phyloP scores from a whole-genome alignment of 1,140 invertebrate species.

The Drosophila littoralis region DNA sequence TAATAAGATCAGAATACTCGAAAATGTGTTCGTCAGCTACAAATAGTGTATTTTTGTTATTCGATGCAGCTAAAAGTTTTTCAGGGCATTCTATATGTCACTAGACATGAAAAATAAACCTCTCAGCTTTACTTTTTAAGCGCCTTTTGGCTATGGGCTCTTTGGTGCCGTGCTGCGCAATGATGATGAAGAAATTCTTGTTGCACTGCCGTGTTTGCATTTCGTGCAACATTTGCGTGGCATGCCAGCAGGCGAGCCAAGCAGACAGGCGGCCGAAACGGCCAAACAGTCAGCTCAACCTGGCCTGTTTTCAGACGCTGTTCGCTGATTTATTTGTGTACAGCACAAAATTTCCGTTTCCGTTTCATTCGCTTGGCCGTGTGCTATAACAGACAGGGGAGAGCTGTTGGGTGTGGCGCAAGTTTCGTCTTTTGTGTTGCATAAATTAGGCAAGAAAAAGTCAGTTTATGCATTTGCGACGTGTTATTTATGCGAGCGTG shows the following conservation, averaged over 20 bases:
- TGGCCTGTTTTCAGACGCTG: slow-evolving; percentile 51
- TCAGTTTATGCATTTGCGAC: slow-evolving; percentile 78
- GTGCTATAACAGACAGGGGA: background rate
- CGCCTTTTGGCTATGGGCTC: slow-evolving; percentile 31
- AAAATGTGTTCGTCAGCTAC: background rate
- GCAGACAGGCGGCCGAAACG: slow-evolving; percentile 3
- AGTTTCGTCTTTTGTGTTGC: slow-evolving; percentile 70
- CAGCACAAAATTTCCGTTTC: slow-evolving; percentile 81
- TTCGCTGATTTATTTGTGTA: slow-evolving; percentile 79
- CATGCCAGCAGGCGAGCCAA: slow-evolving; percentile 19
- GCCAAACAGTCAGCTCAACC: slow-evolving; percentile 42
- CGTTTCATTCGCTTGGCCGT: slow-evolving; percentile 26
- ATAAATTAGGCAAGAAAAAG: slow-evolving; percentile 81
- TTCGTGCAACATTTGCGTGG: slow-evolving; percentile 72
- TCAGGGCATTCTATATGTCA: slow-evolving; percentile 29
- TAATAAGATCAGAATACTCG: too few species aligned
- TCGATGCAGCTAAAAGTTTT: slow-evolving; percentile 20
- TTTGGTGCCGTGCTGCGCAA: slow-evolving; percentile 38
- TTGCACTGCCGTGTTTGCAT: slow-evolving; percentile 64
- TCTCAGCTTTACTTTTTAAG: slow-evolving; percentile 28
- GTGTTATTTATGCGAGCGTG: slow-evolving; percentile 79
- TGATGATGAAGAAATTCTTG: slow-evolving; percentile 62
- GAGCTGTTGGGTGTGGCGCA: slow-evolving; percentile 25
- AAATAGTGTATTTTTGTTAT: slow-evolving; percentile 16
- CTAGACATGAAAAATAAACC: background rate